A percentile compares a stretch with the other conserved stretches of the same genome.
phyloP scores from a whole-genome alignment of 1,140 invertebrate genomes.

The Drosophila nigrodunni region DNA sequence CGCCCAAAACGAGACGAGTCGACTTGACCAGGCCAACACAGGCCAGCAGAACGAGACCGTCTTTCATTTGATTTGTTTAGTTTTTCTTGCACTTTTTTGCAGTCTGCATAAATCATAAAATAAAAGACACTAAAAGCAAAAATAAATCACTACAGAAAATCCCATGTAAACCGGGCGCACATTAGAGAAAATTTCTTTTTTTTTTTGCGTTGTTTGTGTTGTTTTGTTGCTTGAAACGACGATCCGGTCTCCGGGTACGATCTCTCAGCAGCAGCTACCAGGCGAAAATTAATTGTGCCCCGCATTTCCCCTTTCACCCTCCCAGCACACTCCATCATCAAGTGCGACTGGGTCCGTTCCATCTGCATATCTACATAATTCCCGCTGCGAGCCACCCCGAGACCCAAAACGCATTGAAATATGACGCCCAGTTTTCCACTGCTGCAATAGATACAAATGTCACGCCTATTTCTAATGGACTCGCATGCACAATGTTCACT shows the following conservation, averaged over 20 bases:
- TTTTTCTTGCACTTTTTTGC: conserved; percentile 1
- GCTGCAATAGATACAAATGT: conserved; percentile 46
- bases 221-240: conserved; percentile 4
- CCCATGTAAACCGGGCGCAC: conserved; percentile 52
- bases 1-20: not conserved
- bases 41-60: conserved; percentile 7
- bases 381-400: conserved; percentile 32
- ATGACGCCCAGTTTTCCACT: conserved; percentile 62
- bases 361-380: conserved; percentile 58
- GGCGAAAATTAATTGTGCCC: conserved; percentile 58
- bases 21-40: not conserved
- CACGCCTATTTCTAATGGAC: conserved; percentile 50
- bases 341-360: conserved; percentile 32
- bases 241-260: conserved; percentile 37
- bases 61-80: conserved; percentile 1
- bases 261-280: conserved; percentile 18
- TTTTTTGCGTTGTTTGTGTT: no score
- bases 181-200: conserved; percentile 58
- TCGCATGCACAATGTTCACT: not conserved
- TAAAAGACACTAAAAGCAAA: conserved; percentile 78
- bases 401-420: conserved; percentile 58
- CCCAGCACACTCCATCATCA: conserved; percentile 26
- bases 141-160: conserved; percentile 68
- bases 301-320: not conserved
- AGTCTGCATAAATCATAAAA: conserved; percentile 73